Evolutionary conservation across 1,140 invertebrate species (phyloP), one percentile per base, ranked within the genome.

Genomic region (Lerema accius): DNA sequence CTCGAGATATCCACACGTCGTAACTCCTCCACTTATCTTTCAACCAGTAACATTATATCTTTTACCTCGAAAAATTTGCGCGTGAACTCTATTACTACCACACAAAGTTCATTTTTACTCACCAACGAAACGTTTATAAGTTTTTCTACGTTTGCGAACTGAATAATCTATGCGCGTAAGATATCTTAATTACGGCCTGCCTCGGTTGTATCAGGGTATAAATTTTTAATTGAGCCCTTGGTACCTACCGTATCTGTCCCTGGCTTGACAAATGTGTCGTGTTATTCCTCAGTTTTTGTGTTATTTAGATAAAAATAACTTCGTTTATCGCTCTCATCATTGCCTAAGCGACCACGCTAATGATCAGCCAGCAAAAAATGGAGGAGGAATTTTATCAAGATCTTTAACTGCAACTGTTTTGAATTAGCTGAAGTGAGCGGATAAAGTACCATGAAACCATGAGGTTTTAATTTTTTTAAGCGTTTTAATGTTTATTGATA

Each of bases 181-280:
- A 73, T 82, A 84, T 80, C 81, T 78, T 84, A 79, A 86, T 84
- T 84, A 81, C 65, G 58, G 64, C 63, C 71, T 71, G 68, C 62
- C 67, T 61, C 62, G 63, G 63, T 69, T 49, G 51, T 73, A 73
- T 71, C 65, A 46, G 65, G 65, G 73, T 71, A 73, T 78, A 83
- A 73, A 80, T 82, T 79, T 81, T 82, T 80, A 83, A 86, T 84
- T 78, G 76, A 79, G 67, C 73, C 73, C 66, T 73, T 73, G 70
- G 58, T 59, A 59, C 37, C 32, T 69, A 23, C 40, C 46, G 77
- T 84, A 84, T 84, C 80, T 69, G 37, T 17, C 43, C 28, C 66
- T 61, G 67, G 62, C 48, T 69, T 82, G 83, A 82, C 77, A 81
- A 83, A 84, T 82, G 75, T 67, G 67, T 65, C 67, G 64, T 76